phyloP scores from a whole-genome alignment of 2,888 invertebrate species.

The Pristionchus exspectatus region DNA sequence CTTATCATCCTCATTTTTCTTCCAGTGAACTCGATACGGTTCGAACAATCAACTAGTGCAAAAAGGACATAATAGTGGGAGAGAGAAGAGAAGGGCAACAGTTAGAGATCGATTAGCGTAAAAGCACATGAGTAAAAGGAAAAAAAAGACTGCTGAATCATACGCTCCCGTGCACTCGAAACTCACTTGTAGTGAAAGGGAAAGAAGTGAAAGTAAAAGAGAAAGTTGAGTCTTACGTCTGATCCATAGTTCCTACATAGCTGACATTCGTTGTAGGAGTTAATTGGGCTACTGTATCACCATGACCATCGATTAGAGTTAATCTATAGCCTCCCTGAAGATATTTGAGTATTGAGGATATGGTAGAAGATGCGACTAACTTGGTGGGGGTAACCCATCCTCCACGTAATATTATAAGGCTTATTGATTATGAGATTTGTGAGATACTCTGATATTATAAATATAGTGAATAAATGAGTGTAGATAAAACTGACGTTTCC shows the following conservation, averaged over 20 bases:
- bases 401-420: conserved; percentile 63
- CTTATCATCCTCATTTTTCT: not conserved
- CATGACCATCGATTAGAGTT: conserved; percentile 65
- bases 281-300: conserved; percentile 66
- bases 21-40: conserved; percentile 6
- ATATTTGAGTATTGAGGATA: not conserved
- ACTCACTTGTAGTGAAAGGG: not conserved
- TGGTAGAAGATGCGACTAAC: conserved; percentile 37
- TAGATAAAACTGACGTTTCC: conserved; percentile 59
- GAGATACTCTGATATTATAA: not conserved
- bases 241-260: conserved; percentile 59
- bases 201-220: conserved; percentile 13
- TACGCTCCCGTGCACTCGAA: not conserved
- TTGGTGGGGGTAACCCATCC: conserved; percentile 67
- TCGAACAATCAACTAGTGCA: not conserved
- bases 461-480: not conserved
- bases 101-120: conserved; percentile 18
- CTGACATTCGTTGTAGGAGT: conserved; percentile 59
- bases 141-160: not conserved
- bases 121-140: conserved; percentile 3
- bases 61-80: not conserved
- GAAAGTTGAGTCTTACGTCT: conserved; percentile 52
- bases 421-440: conserved; percentile 23
- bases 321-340: conserved; percentile 71
- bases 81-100: not conserved